phyloP scores from a whole-genome alignment of 2,797 vertebrate species.

The Gouania willdenowi region DNA sequence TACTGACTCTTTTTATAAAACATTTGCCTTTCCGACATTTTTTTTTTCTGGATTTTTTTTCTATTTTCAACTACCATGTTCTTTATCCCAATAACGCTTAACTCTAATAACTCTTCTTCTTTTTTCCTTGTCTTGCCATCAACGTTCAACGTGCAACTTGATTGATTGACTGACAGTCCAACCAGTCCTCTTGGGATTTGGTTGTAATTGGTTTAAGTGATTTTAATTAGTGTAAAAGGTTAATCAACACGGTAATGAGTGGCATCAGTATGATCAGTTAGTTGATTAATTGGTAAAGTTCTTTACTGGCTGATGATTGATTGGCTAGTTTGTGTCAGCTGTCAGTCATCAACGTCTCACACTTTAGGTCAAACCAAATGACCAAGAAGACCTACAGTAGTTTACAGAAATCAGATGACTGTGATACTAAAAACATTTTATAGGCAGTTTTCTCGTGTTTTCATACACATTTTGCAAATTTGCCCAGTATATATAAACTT shows the following conservation, averaged over 20 bases:
- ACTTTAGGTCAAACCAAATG: too few species aligned
- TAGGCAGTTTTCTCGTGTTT: too few species aligned
- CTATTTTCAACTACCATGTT: background rate
- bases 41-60: background rate
- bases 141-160: slow-evolving; percentile 11
- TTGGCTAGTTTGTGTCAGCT: slow-evolving; percentile 52
- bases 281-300: slow-evolving; percentile 56
- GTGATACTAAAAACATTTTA: too few species aligned
- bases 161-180: slow-evolving; percentile 51
- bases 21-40: background rate
- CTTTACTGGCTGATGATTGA: slow-evolving; percentile 51
- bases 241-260: slow-evolving; percentile 63
- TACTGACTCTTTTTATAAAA: background rate
- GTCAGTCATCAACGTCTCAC: slow-evolving; percentile 48
- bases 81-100: too few species aligned
- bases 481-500: too few species aligned
- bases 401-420: too few species aligned
- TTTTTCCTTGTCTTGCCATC: background rate
- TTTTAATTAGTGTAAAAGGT: slow-evolving; percentile 63
- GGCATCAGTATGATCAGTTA: slow-evolving; percentile 48
- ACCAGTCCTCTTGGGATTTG: slow-evolving; percentile 41
- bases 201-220: slow-evolving; percentile 54
- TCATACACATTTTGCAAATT: too few species aligned
- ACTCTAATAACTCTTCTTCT: too few species aligned
- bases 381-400: too few species aligned